Evolutionary conservation across 2,888 invertebrate species (phyloP).

Genomic region (Drosophila merina): DNA sequence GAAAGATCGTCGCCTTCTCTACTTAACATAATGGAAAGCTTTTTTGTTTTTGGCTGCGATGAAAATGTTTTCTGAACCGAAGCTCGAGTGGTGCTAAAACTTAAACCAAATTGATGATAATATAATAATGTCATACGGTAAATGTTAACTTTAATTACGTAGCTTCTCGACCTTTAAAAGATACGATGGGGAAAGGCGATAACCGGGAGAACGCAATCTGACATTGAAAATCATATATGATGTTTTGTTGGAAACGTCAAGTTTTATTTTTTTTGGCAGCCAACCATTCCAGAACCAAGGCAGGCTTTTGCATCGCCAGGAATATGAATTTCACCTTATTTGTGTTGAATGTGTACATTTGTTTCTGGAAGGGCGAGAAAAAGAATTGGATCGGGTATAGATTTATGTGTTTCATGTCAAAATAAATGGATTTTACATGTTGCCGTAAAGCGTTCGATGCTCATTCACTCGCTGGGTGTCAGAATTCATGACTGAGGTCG

Average conservation of each 20-base stretch:
- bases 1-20: neutral
- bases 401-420: slow-evolving; percentile 75
- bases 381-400: slow-evolving; percentile 76
- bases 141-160: too few species aligned
- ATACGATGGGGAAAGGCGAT: neutral
- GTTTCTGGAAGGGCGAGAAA: slow-evolving; percentile 21
- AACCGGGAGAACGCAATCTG: slow-evolving; percentile 31
- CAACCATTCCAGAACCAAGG: slow-evolving; percentile 11
- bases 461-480: slow-evolving; percentile 21
- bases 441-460: slow-evolving; percentile 49
- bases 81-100: too few species aligned
- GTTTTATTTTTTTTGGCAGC: slow-evolving; percentile 25
- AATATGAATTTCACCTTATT: slow-evolving; percentile 68
- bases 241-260: slow-evolving; percentile 36
- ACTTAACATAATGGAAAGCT: neutral
- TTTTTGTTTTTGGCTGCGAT: too few species aligned
- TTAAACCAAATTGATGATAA: too few species aligned
- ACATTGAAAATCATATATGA: slow-evolving; percentile 50
- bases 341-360: slow-evolving; percentile 6
- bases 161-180: neutral
- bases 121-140: too few species aligned
- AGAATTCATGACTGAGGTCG: slow-evolving; percentile 8
- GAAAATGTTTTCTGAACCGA: too few species aligned
- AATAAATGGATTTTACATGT: slow-evolving; percentile 79
- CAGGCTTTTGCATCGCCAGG: slow-evolving; percentile 24